Evolutionary conservation across 1,140 invertebrate genomes (phyloP).

Genomic region (Phthorimaea operculella): DNA sequence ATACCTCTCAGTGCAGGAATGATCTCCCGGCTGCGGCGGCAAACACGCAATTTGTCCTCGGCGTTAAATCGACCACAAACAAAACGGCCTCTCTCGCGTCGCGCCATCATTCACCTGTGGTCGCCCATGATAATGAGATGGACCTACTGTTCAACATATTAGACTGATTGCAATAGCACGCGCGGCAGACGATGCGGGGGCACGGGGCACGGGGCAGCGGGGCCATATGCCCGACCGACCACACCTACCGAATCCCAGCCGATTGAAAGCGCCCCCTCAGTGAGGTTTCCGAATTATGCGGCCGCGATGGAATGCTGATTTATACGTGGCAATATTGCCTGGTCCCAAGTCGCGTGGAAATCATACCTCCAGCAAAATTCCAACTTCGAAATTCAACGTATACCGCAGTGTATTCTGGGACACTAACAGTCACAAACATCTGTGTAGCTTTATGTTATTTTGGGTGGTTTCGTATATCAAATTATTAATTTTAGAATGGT

Average conservation of each 20-base stretch:
- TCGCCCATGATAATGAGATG: constrained; percentile 66
- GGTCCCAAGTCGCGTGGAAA: not conserved
- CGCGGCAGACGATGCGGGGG: constrained; percentile 16
- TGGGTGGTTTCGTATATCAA: too few species aligned
- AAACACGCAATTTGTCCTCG: constrained; percentile 64
- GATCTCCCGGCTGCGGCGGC: constrained; percentile 53
- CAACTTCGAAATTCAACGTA: not conserved
- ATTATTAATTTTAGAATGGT: too few species aligned
- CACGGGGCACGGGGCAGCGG: constrained; percentile 15
- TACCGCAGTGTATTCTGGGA: too few species aligned
- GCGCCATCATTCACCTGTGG: constrained; percentile 64
- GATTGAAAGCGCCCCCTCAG: constrained; percentile 17
- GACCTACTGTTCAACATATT: constrained; percentile 64
- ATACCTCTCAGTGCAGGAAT: constrained; percentile 46
- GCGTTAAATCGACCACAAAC: constrained; percentile 66
- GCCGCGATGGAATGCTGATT: constrained; percentile 1
- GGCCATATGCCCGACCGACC: not conserved
- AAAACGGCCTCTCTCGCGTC: constrained; percentile 52
- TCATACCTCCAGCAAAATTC: constrained; percentile 1
- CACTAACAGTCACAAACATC: too few species aligned
- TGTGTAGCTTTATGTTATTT: too few species aligned
- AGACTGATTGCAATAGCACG: constrained; percentile 60
- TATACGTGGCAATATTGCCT: not conserved
- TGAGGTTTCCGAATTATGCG: constrained; percentile 3
- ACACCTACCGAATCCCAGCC: constrained; percentile 16